Base-by-base conservation (phyloP, 2,797 vertebrate species). In the Acanthiza pusilla region DNA sequence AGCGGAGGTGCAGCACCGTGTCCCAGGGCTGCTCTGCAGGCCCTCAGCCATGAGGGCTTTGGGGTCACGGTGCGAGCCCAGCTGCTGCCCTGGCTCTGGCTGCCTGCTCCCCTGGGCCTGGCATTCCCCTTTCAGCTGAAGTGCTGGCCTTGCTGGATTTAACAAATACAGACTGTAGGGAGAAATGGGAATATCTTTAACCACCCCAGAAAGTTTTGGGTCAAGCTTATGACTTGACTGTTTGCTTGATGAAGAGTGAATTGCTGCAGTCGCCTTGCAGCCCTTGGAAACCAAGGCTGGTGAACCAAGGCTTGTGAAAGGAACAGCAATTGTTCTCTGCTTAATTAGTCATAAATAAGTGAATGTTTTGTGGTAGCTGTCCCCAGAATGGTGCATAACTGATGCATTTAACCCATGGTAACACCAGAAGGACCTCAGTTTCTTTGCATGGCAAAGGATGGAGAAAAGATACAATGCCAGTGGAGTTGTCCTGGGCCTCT, bases 281-380 rank as follows among this genome's bases (percentile, higher is more conserved):
- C 90, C 77, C 93, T 93, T 67, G 93, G 83, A 90, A 95, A 55
- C 91, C 85, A 90, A 38, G 38, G 38, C 38, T 38, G 38, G 38
- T 38, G 38, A 38, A 38, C 12, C 10, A 38, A 38, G 38, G 38
- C 89, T 90, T 94, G 76, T 91, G 89, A 79, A 94, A 81, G 27
- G 72, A 96, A 85, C 54, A 91, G 80, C 83, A 89, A 82, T 87
- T 93, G 85, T 95, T 95, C 91, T 88, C 71, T 76, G 67, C 83
- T 82, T 77, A 79, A n/a, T 91, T 90, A 85, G 66, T 95, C 85
- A 88, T 80, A n/a, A 61, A 4, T 47, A 82, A 91, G 57, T 38
- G 74, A 91, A 82, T 82, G 84, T 63, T 71, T 82, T 6, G 6
- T 67, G 75, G 85, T 91, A 72, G 72, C 77, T 3, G 0, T 83